Evolutionary conservation across 2,888 invertebrate genomes (phyloP), one percentile per base, ranked within the genome.

Genomic region (Xylocampa areola): DNA sequence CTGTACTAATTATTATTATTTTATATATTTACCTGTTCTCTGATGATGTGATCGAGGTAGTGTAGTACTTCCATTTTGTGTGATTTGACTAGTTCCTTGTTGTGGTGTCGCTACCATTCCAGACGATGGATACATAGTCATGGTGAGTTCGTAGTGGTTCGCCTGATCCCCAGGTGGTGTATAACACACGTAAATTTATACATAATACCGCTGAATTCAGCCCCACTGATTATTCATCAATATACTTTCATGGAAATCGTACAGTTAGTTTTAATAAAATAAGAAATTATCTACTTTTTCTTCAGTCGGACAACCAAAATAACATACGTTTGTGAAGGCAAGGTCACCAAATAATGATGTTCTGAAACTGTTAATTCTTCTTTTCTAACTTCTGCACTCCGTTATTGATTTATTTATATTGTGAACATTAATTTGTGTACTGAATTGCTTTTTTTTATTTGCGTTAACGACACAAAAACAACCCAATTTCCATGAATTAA

Each of bases 11-110:
- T 37, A 23, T 19, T 1, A 13, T 30, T n/a, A n/a, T n/a, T n/a
- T 21, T 27, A 4, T n/a, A 0, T 21, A 19, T 44, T 21, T 84
- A 92, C 94, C 94, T 84, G 92, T 90, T 79, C 93, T 90, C 77
- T 94, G 94, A 77, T 94, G 94, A 74, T 94, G 93, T 29, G 94
- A 94, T 59, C 94, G 82, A 41, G 94, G 94, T 63, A 94, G 78
- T 23, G 94, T 94, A 25, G 88, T 94, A 79, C 92, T 94, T 68
- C 94, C 94, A 82, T 91, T 92, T 72, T 88, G 88, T 23, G 93
- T 88, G 76, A 92, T 88, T 81, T 92, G 90, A 53, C 88, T 88
- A 77, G 89, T 85, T 76, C 91, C 87, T 73, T 90, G 90, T 77
- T 94, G 94, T 43, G 93, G 90, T 73, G 89, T 89, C 78, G 92